phyloP scores from a whole-genome alignment of 92 coral and sea anemone genomes.

The Isaurus tuberculatus region DNA sequence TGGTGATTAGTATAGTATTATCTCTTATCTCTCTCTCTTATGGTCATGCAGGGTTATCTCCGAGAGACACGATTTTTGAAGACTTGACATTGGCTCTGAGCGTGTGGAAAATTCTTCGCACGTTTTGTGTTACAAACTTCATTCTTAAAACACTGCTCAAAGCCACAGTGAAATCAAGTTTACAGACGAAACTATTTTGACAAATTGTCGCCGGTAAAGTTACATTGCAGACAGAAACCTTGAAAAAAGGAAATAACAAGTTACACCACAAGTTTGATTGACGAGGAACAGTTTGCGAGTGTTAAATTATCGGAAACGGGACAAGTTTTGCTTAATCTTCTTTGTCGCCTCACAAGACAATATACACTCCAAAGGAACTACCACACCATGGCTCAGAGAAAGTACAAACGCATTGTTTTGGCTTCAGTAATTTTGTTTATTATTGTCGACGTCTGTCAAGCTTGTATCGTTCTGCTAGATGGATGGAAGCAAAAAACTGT shows the following conservation, averaged over 20 bases:
- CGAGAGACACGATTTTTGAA: not conserved
- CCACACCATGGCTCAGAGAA: not conserved
- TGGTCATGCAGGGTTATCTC: constrained; percentile 37
- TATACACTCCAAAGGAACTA: constrained; percentile 6
- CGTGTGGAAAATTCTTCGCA: not conserved
- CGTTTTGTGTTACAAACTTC: constrained; percentile 35
- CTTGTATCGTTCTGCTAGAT: constrained; percentile 71
- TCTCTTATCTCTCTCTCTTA: constrained; percentile 41
- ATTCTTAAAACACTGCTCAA: not conserved
- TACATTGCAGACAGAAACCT: constrained; percentile 41
- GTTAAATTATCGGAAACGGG: constrained; percentile 14
- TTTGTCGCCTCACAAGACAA: not conserved
- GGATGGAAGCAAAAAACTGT: constrained; percentile 83
- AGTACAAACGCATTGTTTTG: constrained; percentile 1
- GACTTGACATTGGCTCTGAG: constrained; percentile 11
- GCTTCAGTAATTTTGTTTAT: constrained; percentile 53
- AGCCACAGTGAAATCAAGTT: not conserved
- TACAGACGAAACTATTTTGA: constrained; percentile 4
- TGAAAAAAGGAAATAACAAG: constrained; percentile 43
- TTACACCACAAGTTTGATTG: constrained; percentile 4
- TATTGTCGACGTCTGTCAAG: constrained; percentile 65
- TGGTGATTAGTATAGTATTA: constrained; percentile 80
- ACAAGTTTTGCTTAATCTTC: constrained; percentile 25
- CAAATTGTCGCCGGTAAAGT: constrained; percentile 37
- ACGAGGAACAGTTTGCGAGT: constrained; percentile 17